Evolutionary conservation across 2,797 vertebrate genomes (phyloP).

Genomic region (Leptodactylus fallax): DNA sequence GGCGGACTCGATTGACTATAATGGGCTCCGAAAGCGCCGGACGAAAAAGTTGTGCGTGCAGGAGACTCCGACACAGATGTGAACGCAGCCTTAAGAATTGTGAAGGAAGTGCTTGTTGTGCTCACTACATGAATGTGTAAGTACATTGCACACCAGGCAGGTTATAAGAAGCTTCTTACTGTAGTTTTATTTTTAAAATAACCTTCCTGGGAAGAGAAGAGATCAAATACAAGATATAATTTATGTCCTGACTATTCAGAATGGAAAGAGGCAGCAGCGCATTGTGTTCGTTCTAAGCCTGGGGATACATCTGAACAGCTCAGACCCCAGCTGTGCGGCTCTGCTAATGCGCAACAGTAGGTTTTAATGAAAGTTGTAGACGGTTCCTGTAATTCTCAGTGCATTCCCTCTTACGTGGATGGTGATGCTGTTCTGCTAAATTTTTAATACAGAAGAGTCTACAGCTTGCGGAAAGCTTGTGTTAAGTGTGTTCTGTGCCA

Average conservation of each 20-base stretch:
- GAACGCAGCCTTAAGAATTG: no score
- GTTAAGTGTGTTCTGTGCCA: conserved; percentile 70
- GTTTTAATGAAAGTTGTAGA: conserved; percentile 70
- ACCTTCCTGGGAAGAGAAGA: neutral
- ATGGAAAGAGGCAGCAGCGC: neutral
- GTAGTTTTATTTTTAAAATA: neutral
- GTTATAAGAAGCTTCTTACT: neutral
- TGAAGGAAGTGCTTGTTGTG: no score
- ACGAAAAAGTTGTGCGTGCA: no score
- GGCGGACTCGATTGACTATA: no score
- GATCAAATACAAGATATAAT: conserved; percentile 1
- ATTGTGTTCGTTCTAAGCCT: conserved; percentile 56
- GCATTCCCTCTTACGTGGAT: conserved; percentile 80
- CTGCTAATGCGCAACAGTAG: conserved; percentile 65
- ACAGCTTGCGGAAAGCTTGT: conserved; percentile 72
- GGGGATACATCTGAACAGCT: conserved; percentile 64
- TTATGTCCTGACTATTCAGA: conserved; percentile 3
- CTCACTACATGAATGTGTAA: no score
- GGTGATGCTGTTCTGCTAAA: conserved; percentile 80
- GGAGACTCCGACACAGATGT: no score
- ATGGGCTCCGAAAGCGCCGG: no score
- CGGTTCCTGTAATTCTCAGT: conserved; percentile 79
- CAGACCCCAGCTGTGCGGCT: conserved; percentile 64
- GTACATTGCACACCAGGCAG: no score
- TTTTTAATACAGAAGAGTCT: conserved; percentile 80